These are phyloP conservation scores for Silurus aristotelis DNA, from an alignment of 2,797 vertebrate species.

Conservation along the genomic window DNA sequence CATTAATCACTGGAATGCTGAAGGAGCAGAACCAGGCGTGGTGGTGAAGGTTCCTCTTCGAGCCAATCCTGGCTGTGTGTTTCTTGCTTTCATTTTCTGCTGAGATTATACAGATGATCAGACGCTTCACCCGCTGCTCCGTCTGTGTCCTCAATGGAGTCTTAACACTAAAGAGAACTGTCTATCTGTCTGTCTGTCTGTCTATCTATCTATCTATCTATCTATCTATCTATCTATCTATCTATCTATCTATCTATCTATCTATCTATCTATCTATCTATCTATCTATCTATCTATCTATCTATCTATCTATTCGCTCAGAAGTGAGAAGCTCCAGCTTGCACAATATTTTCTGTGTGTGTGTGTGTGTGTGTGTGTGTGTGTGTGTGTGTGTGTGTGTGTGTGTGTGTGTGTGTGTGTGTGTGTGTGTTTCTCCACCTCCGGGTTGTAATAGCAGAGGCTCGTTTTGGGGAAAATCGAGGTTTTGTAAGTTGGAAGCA, in stretches of 20 bases:
- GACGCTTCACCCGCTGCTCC: conserved; percentile 16
- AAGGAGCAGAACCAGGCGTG: conserved; percentile 14
- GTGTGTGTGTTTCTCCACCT: neutral
- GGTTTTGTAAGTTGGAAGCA: conserved; percentile 25
- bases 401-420: neutral
- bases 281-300: no score
- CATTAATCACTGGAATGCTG: conserved; percentile 30
- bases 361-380: neutral
- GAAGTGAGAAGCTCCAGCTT: neutral
- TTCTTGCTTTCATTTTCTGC: conserved; percentile 19
- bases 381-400: neutral
- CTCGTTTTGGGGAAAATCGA: neutral
- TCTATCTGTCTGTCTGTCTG: no score
- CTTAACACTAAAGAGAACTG: neutral
- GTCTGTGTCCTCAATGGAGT: conserved; percentile 12
- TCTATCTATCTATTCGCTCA: no score
- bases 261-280: no score
- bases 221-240: no score
- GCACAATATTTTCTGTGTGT: neutral
- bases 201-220: no score
- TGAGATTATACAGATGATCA: conserved; percentile 25
- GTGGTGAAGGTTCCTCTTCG: conserved; percentile 1
- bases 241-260: no score
- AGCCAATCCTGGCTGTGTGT: neutral
- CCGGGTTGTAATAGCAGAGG: neutral